Base-by-base conservation (phyloP, 1,140 invertebrate genomes). In the Olivierus martensii region DNA sequence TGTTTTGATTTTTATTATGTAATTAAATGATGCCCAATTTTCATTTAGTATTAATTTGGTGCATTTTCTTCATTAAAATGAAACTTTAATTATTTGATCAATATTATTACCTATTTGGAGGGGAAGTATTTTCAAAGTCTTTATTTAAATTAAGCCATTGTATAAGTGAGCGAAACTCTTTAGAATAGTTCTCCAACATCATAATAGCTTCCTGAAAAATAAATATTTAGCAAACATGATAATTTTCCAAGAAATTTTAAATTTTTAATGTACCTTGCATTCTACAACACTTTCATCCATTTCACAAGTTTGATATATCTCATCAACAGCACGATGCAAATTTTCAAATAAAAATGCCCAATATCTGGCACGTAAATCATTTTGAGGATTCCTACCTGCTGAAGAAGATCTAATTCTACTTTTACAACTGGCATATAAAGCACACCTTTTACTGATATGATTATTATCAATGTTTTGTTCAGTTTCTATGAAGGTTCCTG, bases 311-410 rank as follows among this genome's bases (percentile, higher is more conserved):
- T 74, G 67, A 62, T 79, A 80, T 38, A 80, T 77, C 56, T 77
- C 75, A 73, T 82, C 79, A 47, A 95, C 84, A 21, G 90, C 87
- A 62, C 90, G 70, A 68, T 91, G 83, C 43, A 97, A 71, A 71
- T 95, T 95, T 42, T 90, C 89, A 73, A 95, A 94, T 35, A 97
- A 70, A 63, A 93, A 79, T 3, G 89, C 87, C 92, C 92, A 97
- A 66, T 95, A 94, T 42, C 91, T 69, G 18, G 87, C 86, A 59
- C 87, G 77, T 17, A 92, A 67, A 71, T 93, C 89, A 74, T 83
- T 86, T 60, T 83, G 81, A 69, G 87, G 88, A 65, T 89, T 85
- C 18, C 86, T 70, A 18, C 86, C 86, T 5, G 84, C 86, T 4
- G 86, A 89, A 35, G 84, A 84, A 28, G 85, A 88, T 61, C 86